Evolutionary conservation across 2,113 vertebrate species (phyloP), one percentile per base, ranked within the genome.

Genomic region (Sclerurus mexicanus): DNA sequence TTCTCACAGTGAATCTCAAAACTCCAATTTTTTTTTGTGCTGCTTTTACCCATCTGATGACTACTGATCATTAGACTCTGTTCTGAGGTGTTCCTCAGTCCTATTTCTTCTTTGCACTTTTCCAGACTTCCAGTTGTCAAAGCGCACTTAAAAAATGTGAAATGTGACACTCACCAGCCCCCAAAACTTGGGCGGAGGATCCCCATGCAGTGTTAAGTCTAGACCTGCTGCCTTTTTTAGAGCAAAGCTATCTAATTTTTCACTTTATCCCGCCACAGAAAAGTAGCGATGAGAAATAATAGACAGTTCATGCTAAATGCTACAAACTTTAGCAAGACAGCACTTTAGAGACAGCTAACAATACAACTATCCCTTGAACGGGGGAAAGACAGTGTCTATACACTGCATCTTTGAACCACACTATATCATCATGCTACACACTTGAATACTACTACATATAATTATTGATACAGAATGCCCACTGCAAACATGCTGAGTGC

Each of bases 221-320:
- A 92, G 91, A 95, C 69, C 28, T 82, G 73, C 31, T 91, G 77
- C 81, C 89, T 79, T 91, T 87, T 88, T 93, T 89, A 95, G 91
- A 93, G 86, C 73, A 89, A 84, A 95, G 68, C 27, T 78, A 53
- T 80, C 63, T 80, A 66, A 74, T 90, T 90, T 95, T 92, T 95
- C 66, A 71, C 73, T 68, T 87, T 94, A 85, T 68, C 44, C 76
- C 11, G 0, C 80, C 44, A 63, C 49, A 81, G 42, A 67, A 63
- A 75, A 95, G 86, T 17, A 82, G 64, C 40, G 80, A 75, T 60
- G 78, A 90, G 64, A 78, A 92, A 77, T 6, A 90, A 75, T 21
- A 76, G 82, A 75, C 21, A 73, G 82, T 42, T 86, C 80, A 74
- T 72, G 52, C 35, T 85, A 92, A 94, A 85, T n/a, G 58, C 31